phyloP scores from a whole-genome alignment of 1,140 invertebrate species.

The Apis cerana region DNA sequence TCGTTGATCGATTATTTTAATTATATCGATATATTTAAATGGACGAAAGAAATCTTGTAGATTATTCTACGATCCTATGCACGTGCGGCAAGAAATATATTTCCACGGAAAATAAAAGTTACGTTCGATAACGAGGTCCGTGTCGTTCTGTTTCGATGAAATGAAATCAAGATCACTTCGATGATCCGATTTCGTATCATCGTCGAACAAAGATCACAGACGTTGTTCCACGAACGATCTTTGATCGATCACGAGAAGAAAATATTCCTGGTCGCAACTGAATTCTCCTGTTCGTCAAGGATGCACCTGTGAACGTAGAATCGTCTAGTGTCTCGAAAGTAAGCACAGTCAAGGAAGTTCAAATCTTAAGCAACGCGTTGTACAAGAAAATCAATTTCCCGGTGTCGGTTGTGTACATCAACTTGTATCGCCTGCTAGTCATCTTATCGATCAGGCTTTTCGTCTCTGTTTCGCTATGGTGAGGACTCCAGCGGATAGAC shows the following conservation, averaged over 20 bases:
- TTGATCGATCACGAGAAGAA: conserved; percentile 8
- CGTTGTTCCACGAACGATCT: background rate
- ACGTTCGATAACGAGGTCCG: background rate
- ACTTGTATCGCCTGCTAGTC: conserved; percentile 71
- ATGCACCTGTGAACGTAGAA: conserved; percentile 10
- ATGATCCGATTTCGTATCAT: background rate
- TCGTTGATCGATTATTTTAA: background rate
- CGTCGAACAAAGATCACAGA: too few species aligned
- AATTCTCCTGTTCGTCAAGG: background rate
- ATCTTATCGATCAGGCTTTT: conserved; percentile 76
- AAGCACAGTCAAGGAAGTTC: conserved; percentile 47
- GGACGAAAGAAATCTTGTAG: background rate
- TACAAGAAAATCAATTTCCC: conserved; percentile 77
- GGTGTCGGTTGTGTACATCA: conserved; percentile 64
- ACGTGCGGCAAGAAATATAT: conserved; percentile 18
- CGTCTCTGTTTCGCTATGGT: conserved; percentile 74
- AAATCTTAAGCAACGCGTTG: conserved; percentile 74
- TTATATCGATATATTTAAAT: background rate
- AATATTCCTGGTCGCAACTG: conserved; percentile 4
- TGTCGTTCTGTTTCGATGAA: background rate
- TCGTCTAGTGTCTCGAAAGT: background rate
- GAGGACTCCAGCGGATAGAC: conserved; percentile 76
- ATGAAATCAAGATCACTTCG: background rate
- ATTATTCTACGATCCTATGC: conserved; percentile 2
- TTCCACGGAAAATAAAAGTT: background rate